Evolutionary conservation across 2,113 vertebrate species (phyloP).

Genomic region (Protomyctophum bolini): DNA sequence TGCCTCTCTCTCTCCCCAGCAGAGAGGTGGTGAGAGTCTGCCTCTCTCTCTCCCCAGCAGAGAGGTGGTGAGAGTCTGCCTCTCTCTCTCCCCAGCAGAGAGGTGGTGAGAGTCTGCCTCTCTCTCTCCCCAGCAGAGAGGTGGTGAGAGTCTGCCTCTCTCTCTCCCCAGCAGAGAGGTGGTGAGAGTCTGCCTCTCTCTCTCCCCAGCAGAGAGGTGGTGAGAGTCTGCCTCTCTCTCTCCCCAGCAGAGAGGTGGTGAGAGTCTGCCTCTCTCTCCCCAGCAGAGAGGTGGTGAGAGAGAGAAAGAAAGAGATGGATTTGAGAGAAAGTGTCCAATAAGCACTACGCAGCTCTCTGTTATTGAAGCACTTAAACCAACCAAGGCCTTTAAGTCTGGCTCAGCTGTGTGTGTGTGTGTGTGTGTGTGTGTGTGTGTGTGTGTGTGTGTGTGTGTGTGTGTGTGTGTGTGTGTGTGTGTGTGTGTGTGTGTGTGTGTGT

Average conservation of each 20-base stretch:
- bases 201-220: slow-evolving; percentile 20
- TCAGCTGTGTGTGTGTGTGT: too few relatives aligned
- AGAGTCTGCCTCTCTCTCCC: slow-evolving; percentile 6
- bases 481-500: too few relatives aligned
- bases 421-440: too few relatives aligned
- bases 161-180: slow-evolving; percentile 16
- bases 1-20: neutral
- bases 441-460: too few relatives aligned
- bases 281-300: slow-evolving; percentile 5
- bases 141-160: neutral
- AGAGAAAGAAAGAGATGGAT: neutral
- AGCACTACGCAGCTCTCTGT: neutral
- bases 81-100: slow-evolving; percentile 2
- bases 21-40: slow-evolving; percentile 8
- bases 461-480: too few relatives aligned
- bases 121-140: slow-evolving; percentile 9
- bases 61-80: slow-evolving; percentile 8
- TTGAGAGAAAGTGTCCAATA: neutral
- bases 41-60: neutral
- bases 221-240: neutral
- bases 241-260: slow-evolving; percentile 14
- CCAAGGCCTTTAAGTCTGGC: slow-evolving; percentile 25
- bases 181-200: neutral
- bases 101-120: neutral
- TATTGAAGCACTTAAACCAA: slow-evolving; percentile 2